Evolutionary conservation across 2,113 vertebrate genomes (phyloP).

Genomic region (Labeo catla): DNA sequence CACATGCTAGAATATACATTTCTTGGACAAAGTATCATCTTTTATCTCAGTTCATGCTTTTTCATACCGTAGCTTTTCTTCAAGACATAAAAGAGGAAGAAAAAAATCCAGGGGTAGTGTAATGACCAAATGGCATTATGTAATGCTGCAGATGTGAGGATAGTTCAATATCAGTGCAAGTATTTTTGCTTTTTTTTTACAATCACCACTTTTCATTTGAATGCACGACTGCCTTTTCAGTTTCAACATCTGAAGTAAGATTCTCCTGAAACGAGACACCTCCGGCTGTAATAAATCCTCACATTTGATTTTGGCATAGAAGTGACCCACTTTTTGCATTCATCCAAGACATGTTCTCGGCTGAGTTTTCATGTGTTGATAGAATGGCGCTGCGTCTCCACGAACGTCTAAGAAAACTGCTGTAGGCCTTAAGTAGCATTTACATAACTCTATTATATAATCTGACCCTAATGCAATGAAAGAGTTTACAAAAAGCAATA

Average conservation of each 20-base stretch:
- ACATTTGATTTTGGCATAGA: not conserved
- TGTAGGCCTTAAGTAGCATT: slow-evolving; percentile 40
- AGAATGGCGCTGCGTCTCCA: not conserved
- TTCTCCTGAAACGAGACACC: not conserved
- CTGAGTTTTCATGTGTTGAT: slow-evolving; percentile 23
- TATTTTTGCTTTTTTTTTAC: slow-evolving; percentile 11
- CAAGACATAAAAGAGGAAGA: not conserved
- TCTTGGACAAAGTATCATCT: not conserved
- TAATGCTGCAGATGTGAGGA: not conserved
- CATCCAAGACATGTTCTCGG: slow-evolving; percentile 2
- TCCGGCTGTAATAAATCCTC: not conserved
- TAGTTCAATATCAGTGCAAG: not conserved
- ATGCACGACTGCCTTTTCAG: not conserved
- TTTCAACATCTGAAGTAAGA: not conserved
- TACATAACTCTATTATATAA: slow-evolving; percentile 44
- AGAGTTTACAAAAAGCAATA: slow-evolving; percentile 8
- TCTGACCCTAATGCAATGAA: not conserved
- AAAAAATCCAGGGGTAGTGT: not conserved
- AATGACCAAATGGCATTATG: not conserved
- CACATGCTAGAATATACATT: slow-evolving; percentile 28
- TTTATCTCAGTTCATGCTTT: slow-evolving; percentile 1
- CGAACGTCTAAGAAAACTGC: slow-evolving; percentile 17
- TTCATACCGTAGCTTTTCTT: slow-evolving; percentile 2
- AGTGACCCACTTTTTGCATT: slow-evolving; percentile 6
- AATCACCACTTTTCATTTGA: not conserved